phyloP scores from a whole-genome alignment of 2,888 invertebrate genomes.

The Elegia similella region DNA sequence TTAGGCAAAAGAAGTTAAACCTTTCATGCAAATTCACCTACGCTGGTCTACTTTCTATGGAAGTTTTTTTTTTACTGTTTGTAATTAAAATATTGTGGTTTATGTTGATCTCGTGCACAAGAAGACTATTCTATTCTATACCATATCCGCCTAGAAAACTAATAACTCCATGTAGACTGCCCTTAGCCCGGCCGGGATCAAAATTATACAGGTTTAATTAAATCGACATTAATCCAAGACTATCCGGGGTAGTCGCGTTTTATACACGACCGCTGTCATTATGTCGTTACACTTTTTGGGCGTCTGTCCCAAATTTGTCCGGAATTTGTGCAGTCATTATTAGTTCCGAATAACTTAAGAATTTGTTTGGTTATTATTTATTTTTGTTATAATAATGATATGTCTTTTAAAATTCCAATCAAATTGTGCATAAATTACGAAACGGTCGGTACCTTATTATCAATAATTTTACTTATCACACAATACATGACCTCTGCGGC shows the following conservation, averaged over 20 bases:
- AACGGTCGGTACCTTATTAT: no score
- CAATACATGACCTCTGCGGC: no score
- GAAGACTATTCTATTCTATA: no score
- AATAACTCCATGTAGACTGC: constrained; percentile 33
- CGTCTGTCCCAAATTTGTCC: constrained; percentile 50
- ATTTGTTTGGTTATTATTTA: constrained; percentile 10
- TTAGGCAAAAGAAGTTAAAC: no score
- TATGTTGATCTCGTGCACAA: no score
- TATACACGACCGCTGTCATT: constrained; percentile 66
- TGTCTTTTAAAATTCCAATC: not conserved
- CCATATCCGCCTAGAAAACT: constrained; percentile 31
- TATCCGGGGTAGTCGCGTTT: constrained; percentile 63
- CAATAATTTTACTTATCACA: no score
- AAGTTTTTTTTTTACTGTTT: not conserved
- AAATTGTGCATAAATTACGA: no score
- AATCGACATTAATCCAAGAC: constrained; percentile 76
- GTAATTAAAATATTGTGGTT: no score
- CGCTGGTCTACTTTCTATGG: no score
- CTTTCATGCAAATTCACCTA: no score
- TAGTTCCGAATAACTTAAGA: constrained; percentile 29
- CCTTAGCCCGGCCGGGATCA: constrained; percentile 46
- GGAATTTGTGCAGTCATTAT: constrained; percentile 52
- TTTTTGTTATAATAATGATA: not conserved
- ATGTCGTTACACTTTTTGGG: constrained; percentile 70
- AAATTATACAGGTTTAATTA: constrained; percentile 80